Conservation (phyloP, 1,140 invertebrate species). For the Radopholus similis region DNA sequence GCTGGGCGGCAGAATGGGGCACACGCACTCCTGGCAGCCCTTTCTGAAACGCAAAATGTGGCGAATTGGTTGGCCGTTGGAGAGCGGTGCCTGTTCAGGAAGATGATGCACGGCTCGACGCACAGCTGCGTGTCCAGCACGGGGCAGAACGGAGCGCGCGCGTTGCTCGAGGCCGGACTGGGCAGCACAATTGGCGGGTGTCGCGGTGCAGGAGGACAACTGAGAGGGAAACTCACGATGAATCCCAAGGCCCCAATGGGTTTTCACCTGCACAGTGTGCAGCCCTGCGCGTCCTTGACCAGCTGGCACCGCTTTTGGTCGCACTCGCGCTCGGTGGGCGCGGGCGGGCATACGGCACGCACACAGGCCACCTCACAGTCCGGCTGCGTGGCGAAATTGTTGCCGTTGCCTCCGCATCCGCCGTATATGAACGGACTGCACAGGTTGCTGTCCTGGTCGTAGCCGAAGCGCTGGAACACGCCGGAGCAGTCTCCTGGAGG, state of each 20-base stretch:
- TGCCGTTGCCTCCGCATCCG: conserved; percentile 53
- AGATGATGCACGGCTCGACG: conserved; percentile 58
- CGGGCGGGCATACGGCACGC: conserved; percentile 29
- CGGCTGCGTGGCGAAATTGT: conserved; percentile 50
- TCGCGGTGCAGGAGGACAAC: conserved; percentile 46
- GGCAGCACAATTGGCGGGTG: conserved; percentile 15
- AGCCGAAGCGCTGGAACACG: conserved; percentile 49
- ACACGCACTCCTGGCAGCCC: conserved; percentile 56
- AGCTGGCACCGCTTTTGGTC: conserved; percentile 51
- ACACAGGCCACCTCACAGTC: conserved; percentile 42
- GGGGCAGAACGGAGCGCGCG: conserved; percentile 34
- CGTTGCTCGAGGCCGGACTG: conserved; percentile 7
- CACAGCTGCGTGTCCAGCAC: conserved; percentile 43
- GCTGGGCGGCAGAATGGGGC: conserved; percentile 35
- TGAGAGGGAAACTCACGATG: not conserved
- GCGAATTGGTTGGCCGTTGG: not conserved
- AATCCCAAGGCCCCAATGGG: not conserved
- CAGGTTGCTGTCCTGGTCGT: conserved; percentile 40
- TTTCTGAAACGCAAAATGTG: not conserved
- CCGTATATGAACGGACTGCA: conserved; percentile 51
- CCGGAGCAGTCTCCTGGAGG: conserved; percentile 48
- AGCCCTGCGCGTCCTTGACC: conserved; percentile 52
- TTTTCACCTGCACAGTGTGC: conserved; percentile 49
- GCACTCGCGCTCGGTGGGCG: conserved; percentile 43
- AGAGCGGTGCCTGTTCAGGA: conserved; percentile 45